Conservation (phyloP, 2,113 vertebrate species). For the Xiphophorus hellerii region DNA sequence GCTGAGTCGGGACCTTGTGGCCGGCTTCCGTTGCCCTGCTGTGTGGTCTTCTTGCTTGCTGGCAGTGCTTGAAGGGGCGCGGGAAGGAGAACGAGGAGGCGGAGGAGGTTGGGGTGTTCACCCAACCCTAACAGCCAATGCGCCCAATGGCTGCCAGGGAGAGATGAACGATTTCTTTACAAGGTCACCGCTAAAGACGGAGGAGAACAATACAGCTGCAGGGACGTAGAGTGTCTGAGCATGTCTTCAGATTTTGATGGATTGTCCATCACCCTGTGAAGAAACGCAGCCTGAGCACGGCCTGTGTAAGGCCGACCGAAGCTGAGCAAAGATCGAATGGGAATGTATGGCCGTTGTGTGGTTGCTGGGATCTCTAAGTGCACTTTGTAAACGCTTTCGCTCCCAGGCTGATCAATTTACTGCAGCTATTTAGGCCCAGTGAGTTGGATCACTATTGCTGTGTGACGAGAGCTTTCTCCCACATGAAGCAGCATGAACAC, state of each 20-base stretch:
- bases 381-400: conserved; percentile 28
- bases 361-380: conserved; percentile 6
- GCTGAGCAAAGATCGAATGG: conserved; percentile 44
- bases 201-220: conserved; percentile 24
- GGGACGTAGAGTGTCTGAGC: conserved; percentile 10
- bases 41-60: conserved; percentile 46
- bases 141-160: background rate
- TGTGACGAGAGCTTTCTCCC: conserved; percentile 28
- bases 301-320: background rate
- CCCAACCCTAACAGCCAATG: background rate
- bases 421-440: conserved; percentile 18
- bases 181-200: conserved; percentile 45
- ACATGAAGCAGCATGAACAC: conserved; percentile 24
- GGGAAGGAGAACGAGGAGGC: background rate
- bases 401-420: conserved; percentile 25
- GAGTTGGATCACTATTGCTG: conserved; percentile 35
- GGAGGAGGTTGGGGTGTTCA: background rate
- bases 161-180: conserved; percentile 20
- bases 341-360: conserved; percentile 25
- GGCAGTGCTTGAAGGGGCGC: conserved; percentile 6
- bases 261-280: background rate
- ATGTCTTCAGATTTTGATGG: conserved; percentile 7
- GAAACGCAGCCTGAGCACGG: background rate
- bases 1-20: conserved; percentile 16
- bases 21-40: conserved; percentile 29